phyloP scores from a whole-genome alignment of 2,113 vertebrate species.

The Carollia perspicillata region DNA sequence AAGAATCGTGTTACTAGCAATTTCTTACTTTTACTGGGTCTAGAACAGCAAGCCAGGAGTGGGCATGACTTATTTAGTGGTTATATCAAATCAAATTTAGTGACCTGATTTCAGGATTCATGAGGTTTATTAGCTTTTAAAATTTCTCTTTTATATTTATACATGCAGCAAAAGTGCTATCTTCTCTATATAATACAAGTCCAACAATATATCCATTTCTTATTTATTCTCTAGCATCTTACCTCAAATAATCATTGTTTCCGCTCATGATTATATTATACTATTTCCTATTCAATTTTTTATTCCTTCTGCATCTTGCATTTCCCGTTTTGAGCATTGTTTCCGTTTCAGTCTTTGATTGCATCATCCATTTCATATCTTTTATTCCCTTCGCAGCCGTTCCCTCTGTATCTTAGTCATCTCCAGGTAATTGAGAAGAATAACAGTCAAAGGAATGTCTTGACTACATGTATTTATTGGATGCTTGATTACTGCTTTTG shows the following conservation, averaged over 20 bases:
- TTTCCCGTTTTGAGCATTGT: neutral
- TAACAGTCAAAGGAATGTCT: neutral
- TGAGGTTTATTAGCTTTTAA: neutral
- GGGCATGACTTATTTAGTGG: constrained; percentile 37
- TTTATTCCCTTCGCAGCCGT: neutral
- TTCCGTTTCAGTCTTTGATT: neutral
- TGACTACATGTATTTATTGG: neutral
- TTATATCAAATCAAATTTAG: constrained; percentile 60
- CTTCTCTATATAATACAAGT: neutral
- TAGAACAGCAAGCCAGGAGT: constrained; percentile 10
- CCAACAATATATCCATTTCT: neutral
- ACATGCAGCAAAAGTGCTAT: neutral
- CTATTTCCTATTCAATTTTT: neutral
- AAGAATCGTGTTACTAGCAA: constrained; percentile 36
- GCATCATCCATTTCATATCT: neutral
- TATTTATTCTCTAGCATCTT: neutral
- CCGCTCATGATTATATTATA: neutral
- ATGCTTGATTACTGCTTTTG: neutral
- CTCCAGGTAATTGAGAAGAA: neutral
- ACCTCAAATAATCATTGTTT: neutral
- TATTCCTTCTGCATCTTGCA: neutral
- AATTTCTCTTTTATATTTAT: neutral
- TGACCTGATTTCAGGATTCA: constrained; percentile 37
- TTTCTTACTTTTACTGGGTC: constrained; percentile 14
- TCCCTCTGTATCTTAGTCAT: neutral